Base-by-base conservation (phyloP, 2,113 vertebrate genomes). In the Malurus melanocephalus region DNA sequence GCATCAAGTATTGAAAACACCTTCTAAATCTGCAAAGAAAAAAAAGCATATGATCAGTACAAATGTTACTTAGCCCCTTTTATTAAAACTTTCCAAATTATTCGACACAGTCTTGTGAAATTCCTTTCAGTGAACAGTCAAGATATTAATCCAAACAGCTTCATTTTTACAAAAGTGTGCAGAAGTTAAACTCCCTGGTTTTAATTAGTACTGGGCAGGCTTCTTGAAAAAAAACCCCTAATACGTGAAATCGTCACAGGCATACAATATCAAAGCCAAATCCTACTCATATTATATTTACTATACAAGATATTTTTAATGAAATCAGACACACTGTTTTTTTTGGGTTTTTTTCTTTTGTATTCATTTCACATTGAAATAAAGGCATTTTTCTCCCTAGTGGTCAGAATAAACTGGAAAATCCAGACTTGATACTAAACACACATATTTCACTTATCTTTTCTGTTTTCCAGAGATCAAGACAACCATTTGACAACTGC, bases 11-110 rank as follows among this genome's bases (percentile, higher is more conserved):
- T 33, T 42, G 60, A 84, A 73, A 87, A 91, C 20, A 81, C 13
- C 35, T 74, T 91, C 90, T 92, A 93, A 80, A 91, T 88, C 33
- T 93, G 69, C 61, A 93, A 88, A 92, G 23, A 72, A 96, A 93
- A 82, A 82, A 42, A 91, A 80, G 32, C 10, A 24, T 30, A 53
- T 24, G 45, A 56, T 60, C 69, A 80, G 8, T 33, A 60, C 14
- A 76, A 77, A 75, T 20, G 32, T 23, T 76, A 73, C 18, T 42
- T 59, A 40, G 62, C 15, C 28, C 3, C 27, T 42, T 90, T 91
- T 82, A 59, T 32, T 90, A 62, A 90, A 89, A 88, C 80, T 76
- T 73, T 64, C 65, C 65, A 92, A 77, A 88, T 84, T 87, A 83
- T 88, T 48, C 9, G 20, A 69, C 74, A 48, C 8, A 78, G 56